Evolutionary conservation across 2,888 invertebrate genomes (phyloP), one percentile per base, ranked within the genome.

Genomic region (Poecilobothrus nobilitatus): DNA sequence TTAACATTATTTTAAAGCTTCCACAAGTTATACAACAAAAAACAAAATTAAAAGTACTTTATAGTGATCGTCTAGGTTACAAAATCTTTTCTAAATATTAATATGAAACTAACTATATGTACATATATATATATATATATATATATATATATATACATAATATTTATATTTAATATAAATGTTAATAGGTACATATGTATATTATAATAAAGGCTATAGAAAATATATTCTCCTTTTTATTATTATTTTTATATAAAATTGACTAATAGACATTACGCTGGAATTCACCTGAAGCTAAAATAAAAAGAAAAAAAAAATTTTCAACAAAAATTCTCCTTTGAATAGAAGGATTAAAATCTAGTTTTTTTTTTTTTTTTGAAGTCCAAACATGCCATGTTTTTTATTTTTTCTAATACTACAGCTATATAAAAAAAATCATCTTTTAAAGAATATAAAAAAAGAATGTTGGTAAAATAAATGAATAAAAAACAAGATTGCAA

Each of bases 261-360:
- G 53, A 53, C 53, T 53, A 53, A 53, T 53, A 53, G 53, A 53
- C 53, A 53, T 53, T 53, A 53, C 53, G 53, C 53, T 53, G 53
- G 53, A 53, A 53, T 53, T 53, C n/a, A 53, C 53, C 53, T 53
- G 18, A 53, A 53, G 18, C 18, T 6, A 18, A 18, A 53, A 53
- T 15, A 53, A 53, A 53, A 53, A 3, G 15, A 6, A 41, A 15
- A 41, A 18, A 53, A 53, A 53, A 53, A 18, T 53, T 37, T 8
- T 2, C 4, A 9, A 53, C 7, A 53, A 53, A 53, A 53, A 53
- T n/a, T 18, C 2, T 53, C 9, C 2, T 12, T 18, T 12, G 18
- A 9, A n/a, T 53, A 53, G 15, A 53, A 53, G 53, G 53, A 53
- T 53, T 53, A 53, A 8, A 53, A 18, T 53, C 53, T 53, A 53